A percentile compares a stretch with the other conserved stretches of the same genome.
phyloP scores from a whole-genome alignment of 2,797 vertebrate species.

The Craterocephalus amniculus region DNA sequence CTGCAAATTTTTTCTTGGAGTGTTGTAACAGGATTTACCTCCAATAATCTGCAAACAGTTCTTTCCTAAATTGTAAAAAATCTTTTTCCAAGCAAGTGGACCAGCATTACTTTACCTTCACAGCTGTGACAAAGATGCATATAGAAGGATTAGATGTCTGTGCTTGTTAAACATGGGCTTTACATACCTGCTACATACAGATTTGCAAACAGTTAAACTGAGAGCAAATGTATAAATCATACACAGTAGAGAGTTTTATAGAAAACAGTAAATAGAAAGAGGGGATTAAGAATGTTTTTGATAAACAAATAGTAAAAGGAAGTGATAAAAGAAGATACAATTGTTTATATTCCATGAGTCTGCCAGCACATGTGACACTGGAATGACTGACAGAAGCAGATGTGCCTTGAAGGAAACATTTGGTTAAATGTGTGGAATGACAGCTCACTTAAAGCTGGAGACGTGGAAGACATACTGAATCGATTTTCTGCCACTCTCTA shows the following conservation, averaged over 20 bases:
- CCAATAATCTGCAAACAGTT: slow-evolving; percentile 27
- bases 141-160: slow-evolving; percentile 51
- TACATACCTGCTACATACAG: slow-evolving; percentile 45
- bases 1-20: neutral
- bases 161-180: slow-evolving; percentile 58
- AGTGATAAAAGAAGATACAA: slow-evolving; percentile 15
- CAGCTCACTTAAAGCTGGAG: slow-evolving; percentile 43
- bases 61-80: slow-evolving; percentile 40
- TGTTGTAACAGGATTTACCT: slow-evolving; percentile 16
- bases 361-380: slow-evolving; percentile 11
- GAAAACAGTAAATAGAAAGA: slow-evolving; percentile 26
- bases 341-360: slow-evolving; percentile 11
- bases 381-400: slow-evolving; percentile 36
- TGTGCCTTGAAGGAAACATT: slow-evolving; percentile 59
- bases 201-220: slow-evolving; percentile 41
- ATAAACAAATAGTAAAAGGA: slow-evolving; percentile 20
- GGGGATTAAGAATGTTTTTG: slow-evolving; percentile 33
- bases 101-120: slow-evolving; percentile 57
- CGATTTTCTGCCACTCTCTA: slow-evolving; percentile 46
- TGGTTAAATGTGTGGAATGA: slow-evolving; percentile 52
- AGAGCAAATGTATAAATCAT: slow-evolving; percentile 36
- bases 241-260: slow-evolving; percentile 16
- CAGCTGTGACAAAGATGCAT: slow-evolving; percentile 63
- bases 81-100: slow-evolving; percentile 10
- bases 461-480: slow-evolving; percentile 65